Evolutionary conservation across 2,797 vertebrate genomes (phyloP).

Genomic region (Bryconaethiops microstoma): DNA sequence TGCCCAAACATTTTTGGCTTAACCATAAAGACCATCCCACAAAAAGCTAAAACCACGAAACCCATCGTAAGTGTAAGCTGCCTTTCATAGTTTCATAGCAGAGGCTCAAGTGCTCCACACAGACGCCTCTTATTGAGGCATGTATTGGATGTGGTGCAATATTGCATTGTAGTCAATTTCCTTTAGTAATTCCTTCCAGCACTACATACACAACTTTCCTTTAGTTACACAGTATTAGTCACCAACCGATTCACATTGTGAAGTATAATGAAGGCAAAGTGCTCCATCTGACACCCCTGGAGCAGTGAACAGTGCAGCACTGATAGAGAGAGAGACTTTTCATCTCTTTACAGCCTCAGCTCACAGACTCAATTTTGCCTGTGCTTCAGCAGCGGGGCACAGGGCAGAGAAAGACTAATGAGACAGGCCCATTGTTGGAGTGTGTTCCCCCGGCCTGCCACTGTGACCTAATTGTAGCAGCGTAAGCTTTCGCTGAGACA

Average conservation of each 20-base stretch:
- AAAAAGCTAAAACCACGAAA: neutral
- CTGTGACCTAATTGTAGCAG: conserved; percentile 65
- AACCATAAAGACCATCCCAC: neutral
- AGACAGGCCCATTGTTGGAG: conserved; percentile 54
- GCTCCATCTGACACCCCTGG: conserved; percentile 52
- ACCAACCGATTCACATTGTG: conserved; percentile 41
- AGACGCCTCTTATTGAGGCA: neutral
- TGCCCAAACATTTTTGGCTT: neutral
- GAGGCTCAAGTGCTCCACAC: neutral
- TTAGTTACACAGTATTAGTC: conserved; percentile 33
- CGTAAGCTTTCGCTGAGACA: conserved; percentile 60
- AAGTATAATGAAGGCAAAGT: conserved; percentile 54
- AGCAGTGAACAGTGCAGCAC: conserved; percentile 45
- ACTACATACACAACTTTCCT: conserved; percentile 37
- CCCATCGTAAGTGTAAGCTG: neutral
- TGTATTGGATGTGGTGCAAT: conserved; percentile 17
- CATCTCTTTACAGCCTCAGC: conserved; percentile 55
- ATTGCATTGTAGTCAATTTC: conserved; percentile 24
- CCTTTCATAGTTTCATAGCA: conserved; percentile 13
- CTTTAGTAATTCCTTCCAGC: conserved; percentile 37
- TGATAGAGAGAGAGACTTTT: conserved; percentile 39
- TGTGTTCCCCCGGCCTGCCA: conserved; percentile 52
- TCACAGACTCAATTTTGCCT: conserved; percentile 54
- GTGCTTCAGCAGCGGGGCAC: conserved; percentile 51
- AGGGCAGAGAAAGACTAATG: conserved; percentile 65